Conservation (phyloP, 2,113 vertebrate species). For the Hemiprocne comata region DNA sequence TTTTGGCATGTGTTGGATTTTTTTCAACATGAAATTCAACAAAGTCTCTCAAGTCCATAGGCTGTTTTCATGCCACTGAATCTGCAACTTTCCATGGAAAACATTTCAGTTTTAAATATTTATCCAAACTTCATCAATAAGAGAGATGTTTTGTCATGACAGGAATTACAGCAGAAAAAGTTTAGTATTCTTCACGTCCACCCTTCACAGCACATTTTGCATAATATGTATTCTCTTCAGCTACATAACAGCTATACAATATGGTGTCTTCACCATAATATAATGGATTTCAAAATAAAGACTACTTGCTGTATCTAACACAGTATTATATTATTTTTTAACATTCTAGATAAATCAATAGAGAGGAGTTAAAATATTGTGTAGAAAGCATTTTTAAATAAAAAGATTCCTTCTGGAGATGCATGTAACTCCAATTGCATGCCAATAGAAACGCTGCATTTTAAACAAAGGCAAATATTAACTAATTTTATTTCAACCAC, state of each 20-base stretch:
- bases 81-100: conserved; percentile 37
- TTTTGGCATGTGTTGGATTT: conserved; percentile 29
- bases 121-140: conserved; percentile 33
- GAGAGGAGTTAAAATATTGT: background rate
- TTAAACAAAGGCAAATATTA: conserved; percentile 9
- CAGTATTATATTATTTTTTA: background rate
- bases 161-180: conserved; percentile 18
- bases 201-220: conserved; percentile 22
- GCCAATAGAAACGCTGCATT: background rate
- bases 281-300: background rate
- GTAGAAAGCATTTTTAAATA: background rate
- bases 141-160: conserved; percentile 35
- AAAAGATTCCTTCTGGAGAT: background rate
- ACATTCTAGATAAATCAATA: background rate
- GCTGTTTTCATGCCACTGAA: conserved; percentile 45
- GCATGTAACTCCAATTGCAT: background rate
- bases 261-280: background rate
- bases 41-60: conserved; percentile 43
- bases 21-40: conserved; percentile 43
- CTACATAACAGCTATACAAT: background rate
- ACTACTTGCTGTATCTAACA: background rate
- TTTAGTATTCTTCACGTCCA: conserved; percentile 27
- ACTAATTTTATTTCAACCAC: background rate
- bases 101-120: conserved; percentile 36
- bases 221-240: conserved; percentile 7